Evolutionary conservation across 1,140 invertebrate genomes (phyloP), one percentile per base, ranked within the genome.

Genomic region (Apis cerana): DNA sequence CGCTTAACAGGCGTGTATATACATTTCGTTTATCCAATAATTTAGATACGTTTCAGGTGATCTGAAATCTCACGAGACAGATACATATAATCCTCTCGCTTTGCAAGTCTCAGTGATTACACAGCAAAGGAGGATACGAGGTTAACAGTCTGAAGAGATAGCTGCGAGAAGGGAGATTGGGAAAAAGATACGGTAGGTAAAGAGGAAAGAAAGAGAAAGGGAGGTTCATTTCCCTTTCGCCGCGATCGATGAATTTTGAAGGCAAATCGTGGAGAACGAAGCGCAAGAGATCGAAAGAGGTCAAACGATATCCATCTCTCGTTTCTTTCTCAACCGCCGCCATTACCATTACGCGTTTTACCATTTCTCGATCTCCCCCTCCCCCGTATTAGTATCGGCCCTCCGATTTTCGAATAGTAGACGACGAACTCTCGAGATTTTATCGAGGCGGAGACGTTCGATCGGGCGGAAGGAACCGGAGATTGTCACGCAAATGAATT

Each of bases 401-500:
- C 59, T 43, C 52, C 33, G 17, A n/a, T 70, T 84, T 59, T 68
- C 50, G 50, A 56, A 17, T 4, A 17, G 50, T 65, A 62, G 64
- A 61, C 67, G 64, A 61, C 67, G 76, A 89, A 85, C 19, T 83
- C 85, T 64, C 83, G 33, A 33, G 85, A 89, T 89, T 89, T 89
- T 80, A 88, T 82, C 84, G 61, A 61, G 17, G 43, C 33, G 23
- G 61, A 61, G 70, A 69, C 50, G 77, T 48, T 74, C 48, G 75
- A 76, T 77, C 65, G 81, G 62, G 75, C n/a, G 64, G 85, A 82
- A 89, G 82, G 69, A 83, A 89, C 88, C 88, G 88, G 88, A 89
- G 88, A 89, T 89, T 89, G 88, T 89, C 85, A 72, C 72, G 83
- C 85, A 87, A 89, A 89, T 89, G 88, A 89, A 89, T 89, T 89